Evolutionary conservation across 2,888 invertebrate species (phyloP).

Genomic region (Icerya purchasi): DNA sequence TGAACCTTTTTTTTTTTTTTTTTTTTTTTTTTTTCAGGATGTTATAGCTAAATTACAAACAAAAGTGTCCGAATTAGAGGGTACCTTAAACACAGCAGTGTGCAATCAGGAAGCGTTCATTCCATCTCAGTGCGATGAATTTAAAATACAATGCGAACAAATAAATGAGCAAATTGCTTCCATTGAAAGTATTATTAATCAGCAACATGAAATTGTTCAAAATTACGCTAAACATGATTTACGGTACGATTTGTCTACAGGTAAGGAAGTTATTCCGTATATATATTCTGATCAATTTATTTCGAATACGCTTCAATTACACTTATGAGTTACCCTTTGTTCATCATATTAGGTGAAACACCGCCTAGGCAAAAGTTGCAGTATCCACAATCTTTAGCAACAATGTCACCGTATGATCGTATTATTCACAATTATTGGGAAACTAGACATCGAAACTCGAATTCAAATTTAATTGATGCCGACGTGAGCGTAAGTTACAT

Average conservation of each 20-base stretch:
- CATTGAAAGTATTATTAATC: background rate
- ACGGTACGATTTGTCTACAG: conserved; percentile 2
- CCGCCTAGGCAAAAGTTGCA: conserved; percentile 5
- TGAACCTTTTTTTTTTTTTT: background rate
- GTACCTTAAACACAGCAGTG: background rate
- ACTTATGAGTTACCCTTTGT: too few relatives aligned
- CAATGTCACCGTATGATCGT: conserved; percentile 7
- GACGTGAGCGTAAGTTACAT: background rate
- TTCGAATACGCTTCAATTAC: too few relatives aligned
- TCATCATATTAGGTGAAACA: conserved; percentile 11
- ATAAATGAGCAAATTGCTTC: background rate
- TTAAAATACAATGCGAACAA: background rate
- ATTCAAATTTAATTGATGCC: background rate
- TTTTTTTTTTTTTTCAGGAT: background rate
- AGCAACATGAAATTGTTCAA: conserved; percentile 3
- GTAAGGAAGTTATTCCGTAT: background rate
- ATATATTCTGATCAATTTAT: background rate
- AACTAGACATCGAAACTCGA: background rate
- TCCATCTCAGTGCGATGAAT: background rate
- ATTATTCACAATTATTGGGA: conserved; percentile 6
- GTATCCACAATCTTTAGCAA: conserved; percentile 6
- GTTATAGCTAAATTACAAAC: background rate
- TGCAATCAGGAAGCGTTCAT: background rate
- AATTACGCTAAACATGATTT: conserved; percentile 3
- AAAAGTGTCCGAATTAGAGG: background rate